Percentiles rank a stretch among this genome's conserved stretches.
Conservation (phyloP, 2,797 vertebrate genomes). For the Alectoris magna region DNA sequence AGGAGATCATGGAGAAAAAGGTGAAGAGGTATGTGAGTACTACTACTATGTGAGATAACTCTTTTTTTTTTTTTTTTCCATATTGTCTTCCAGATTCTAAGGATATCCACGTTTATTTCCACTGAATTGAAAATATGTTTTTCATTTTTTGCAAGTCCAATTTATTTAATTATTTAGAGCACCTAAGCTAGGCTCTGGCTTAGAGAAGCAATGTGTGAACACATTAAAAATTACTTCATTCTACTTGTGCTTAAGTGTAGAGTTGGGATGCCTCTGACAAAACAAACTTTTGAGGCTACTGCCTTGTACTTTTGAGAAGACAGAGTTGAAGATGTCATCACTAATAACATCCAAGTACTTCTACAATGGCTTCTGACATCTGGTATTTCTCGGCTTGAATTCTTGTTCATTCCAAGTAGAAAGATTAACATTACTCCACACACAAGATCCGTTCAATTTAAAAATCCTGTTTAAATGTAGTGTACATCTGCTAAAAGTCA, state of each 20-base stretch:
- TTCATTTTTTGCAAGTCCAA: neutral
- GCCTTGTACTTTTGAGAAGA: neutral
- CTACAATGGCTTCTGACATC: neutral
- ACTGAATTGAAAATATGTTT: neutral
- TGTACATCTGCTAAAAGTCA: neutral
- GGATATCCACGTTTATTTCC: neutral
- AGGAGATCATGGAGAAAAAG: constrained; percentile 83
- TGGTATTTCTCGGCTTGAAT: neutral
- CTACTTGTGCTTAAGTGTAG: neutral
- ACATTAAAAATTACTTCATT: neutral
- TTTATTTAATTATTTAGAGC: neutral
- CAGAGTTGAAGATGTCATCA: neutral
- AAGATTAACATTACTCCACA: neutral
- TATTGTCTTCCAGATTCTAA: neutral
- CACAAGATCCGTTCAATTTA: neutral
- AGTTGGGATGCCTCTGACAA: neutral
- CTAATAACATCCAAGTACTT: neutral
- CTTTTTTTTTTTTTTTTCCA: neutral
- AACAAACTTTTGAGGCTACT: neutral
- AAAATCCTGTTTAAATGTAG: neutral
- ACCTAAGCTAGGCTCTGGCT: neutral
- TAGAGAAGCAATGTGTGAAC: neutral
- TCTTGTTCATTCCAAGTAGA: neutral
- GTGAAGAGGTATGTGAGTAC: constrained; percentile 78
- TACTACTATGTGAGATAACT: neutral